Conservation (phyloP, 2,797 vertebrate genomes). For the Capromys pilorides region DNA sequence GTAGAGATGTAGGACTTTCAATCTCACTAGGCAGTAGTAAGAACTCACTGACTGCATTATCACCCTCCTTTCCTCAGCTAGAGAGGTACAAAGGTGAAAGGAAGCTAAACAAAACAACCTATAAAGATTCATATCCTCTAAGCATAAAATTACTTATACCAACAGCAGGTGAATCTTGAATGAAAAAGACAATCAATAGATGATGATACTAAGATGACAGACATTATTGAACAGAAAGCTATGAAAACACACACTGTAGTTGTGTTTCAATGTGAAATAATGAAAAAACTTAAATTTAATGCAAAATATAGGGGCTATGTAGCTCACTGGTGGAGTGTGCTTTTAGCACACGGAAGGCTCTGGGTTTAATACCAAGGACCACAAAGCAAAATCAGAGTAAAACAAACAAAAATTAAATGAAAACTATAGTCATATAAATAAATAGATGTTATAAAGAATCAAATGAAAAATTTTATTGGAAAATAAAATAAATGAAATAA, state of each 20-base stretch:
- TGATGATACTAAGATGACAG: not conserved
- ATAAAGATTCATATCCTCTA: not conserved
- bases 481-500: not conserved
- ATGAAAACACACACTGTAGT: not conserved
- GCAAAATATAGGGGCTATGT: not conserved
- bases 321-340: not conserved
- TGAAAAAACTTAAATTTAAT: not conserved
- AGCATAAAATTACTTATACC: not conserved
- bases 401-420: not conserved
- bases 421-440: not conserved
- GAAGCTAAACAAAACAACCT: not conserved
- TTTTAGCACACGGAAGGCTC: not conserved
- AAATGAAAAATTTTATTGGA: not conserved
- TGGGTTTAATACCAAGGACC: not conserved
- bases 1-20: not conserved
- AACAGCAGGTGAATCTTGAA: not conserved
- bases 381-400: not conserved
- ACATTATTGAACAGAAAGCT: not conserved
- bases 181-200: not conserved
- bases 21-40: not conserved
- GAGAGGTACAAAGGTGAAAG: not conserved
- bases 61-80: not conserved
- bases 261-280: not conserved
- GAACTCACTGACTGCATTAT: not conserved
- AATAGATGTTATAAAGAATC: not conserved